Conservation (phyloP, 2,797 vertebrate genomes). For the Hydrolagus colliei region DNA sequence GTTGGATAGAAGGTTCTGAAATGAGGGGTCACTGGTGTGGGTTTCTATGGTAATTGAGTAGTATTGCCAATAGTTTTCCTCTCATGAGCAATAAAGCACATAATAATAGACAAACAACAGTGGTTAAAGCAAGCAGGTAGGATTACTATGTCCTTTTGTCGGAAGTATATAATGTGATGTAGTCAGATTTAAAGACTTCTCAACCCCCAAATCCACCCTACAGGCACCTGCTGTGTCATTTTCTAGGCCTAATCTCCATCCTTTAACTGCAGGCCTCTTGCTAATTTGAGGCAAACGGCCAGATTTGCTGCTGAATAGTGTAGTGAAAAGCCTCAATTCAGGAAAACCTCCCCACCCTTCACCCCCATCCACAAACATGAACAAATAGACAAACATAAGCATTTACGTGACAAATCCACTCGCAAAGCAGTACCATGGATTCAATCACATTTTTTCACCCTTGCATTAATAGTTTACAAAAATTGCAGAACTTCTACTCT, state of each 20-base stretch:
- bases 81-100: constrained; percentile 77
- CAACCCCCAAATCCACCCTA: constrained; percentile 68
- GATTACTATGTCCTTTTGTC: constrained; percentile 91
- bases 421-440: constrained; percentile 53
- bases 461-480: constrained; percentile 55
- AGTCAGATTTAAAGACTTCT: constrained; percentile 93
- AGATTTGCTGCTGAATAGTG: constrained; percentile 66
- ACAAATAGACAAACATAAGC: constrained; percentile 21
- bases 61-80: constrained; percentile 80
- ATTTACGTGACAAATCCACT: constrained; percentile 55
- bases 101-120: constrained; percentile 85
- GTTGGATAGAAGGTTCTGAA: constrained; percentile 52
- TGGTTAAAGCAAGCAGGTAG: constrained; percentile 95
- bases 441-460: constrained; percentile 46
- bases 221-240: constrained; percentile 72
- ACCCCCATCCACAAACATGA: too few species aligned
- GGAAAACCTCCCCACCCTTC: constrained; percentile 42
- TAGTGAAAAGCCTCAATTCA: constrained; percentile 62
- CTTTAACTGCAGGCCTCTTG: constrained; percentile 63
- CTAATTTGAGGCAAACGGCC: constrained; percentile 71
- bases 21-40: constrained; percentile 74
- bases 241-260: constrained; percentile 73
- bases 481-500: constrained; percentile 62
- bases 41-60: constrained; percentile 97
- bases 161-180: constrained; percentile 89